A percentile compares a stretch with the other conserved stretches of the same genome.
These are phyloP conservation scores for Halictus rubicundus DNA, from an alignment of 1,140 invertebrate genomes.

Conservation along the genomic window DNA sequence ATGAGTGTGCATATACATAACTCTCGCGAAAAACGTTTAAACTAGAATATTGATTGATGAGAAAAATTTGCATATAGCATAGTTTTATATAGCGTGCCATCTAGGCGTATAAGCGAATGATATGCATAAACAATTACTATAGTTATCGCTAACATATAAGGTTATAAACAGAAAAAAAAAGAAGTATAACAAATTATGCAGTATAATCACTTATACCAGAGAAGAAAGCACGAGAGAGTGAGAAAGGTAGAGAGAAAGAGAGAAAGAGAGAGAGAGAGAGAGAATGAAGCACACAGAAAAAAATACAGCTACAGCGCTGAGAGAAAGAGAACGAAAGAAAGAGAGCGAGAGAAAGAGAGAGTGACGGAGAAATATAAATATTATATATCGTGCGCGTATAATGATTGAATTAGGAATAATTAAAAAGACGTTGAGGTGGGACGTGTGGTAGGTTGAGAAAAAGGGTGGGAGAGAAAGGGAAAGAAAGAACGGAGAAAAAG, in stretches of 20 bases:
- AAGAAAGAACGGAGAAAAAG: constrained; percentile 50
- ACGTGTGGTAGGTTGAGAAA: constrained; percentile 32
- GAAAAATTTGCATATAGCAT: constrained; percentile 71
- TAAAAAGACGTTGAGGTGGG: constrained; percentile 37
- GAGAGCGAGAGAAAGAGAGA: background rate
- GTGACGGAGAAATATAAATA: constrained; percentile 21
- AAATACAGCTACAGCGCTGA: background rate
- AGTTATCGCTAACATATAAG: constrained; percentile 64
- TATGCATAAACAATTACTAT: constrained; percentile 70
- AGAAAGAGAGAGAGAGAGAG: background rate
- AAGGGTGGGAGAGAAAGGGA: constrained; percentile 52
- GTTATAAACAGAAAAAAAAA: constrained; percentile 49
- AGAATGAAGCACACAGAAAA: constrained; percentile 8
- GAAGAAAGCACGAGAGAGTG: background rate
- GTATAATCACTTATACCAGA: constrained; percentile 47
- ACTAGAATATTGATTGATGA: constrained; percentile 39
- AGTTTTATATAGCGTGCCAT: constrained; percentile 78
- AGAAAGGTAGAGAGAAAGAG: constrained; percentile 4
- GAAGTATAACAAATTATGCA: constrained; percentile 44
- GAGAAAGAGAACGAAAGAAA: background rate
- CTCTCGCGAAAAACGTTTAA: constrained; percentile 34
- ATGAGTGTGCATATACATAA: constrained; percentile 12
- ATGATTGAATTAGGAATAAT: constrained; percentile 31
- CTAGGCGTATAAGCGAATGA: constrained; percentile 71
- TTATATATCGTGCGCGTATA: constrained; percentile 43